Evolutionary conservation across 2,888 invertebrate genomes (phyloP), one percentile per base, ranked within the genome.

Genomic region (Hydriomena furcata): DNA sequence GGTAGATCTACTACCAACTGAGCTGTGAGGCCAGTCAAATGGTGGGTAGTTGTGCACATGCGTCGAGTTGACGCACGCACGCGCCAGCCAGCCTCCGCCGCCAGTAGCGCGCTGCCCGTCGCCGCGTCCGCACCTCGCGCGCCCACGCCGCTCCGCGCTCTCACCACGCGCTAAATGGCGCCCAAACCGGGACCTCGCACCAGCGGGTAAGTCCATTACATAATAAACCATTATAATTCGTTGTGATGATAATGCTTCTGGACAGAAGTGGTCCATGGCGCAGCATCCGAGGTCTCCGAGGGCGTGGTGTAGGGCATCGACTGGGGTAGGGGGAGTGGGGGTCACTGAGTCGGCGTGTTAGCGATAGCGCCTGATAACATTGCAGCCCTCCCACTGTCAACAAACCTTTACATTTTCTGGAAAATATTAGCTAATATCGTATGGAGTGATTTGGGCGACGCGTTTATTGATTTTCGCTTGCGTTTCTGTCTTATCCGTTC

Each of bases 101-200:
- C 79, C 79, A 82, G 82, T 86, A 83, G 82, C 76, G 81, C 82
- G 83, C 79, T 79, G 76, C 60, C 76, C 75, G 77, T 74, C 65
- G 71, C 72, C 78, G 81, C 76, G 79, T 63, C 67, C 72, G 66
- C 72, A 66, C 59, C 66, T 37, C 67, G 71, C 71, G 73, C 75
- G 59, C 61, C 57, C 45, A 24, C 10, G 40, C 46, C 56, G 52
- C 56, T 41, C 52, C 71, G 73, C 81, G 79, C 69, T 67, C 51
- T 57, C 65, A 76, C 71, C 84, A 84, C 84, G 84, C 85, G 85
- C 73, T 80, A 76, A 80, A 89, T 88, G 88, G 88, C 89, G 86
- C 87, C 82, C 82, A 80, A 78, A 79, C 72, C 65, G 80, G 82
- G 78, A 78, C 79, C 75, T 73, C 76, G 74, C 75, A 79, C 78